These are phyloP conservation scores for Drosophila infuscata DNA, from an alignment of 2,888 invertebrate species.

Conservation along the genomic window DNA sequence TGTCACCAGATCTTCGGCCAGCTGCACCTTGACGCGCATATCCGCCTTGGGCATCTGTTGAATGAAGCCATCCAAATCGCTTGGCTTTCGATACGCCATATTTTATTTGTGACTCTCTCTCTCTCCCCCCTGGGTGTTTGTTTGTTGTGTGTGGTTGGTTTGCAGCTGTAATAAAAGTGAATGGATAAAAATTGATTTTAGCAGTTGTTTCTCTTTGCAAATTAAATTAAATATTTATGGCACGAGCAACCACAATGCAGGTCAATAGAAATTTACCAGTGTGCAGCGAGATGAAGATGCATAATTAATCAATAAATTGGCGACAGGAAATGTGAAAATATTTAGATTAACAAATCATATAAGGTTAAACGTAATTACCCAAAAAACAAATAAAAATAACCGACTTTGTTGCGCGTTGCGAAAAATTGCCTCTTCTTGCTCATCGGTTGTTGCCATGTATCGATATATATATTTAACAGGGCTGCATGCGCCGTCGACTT, in stretches of 20 bases:
- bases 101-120: slow-evolving; percentile 70
- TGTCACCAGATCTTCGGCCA: slow-evolving; percentile 92
- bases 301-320: background rate
- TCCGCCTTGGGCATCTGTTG: slow-evolving; percentile 93
- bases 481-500: slow-evolving; percentile 1
- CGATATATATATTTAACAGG: slow-evolving; percentile 31
- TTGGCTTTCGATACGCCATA: slow-evolving; percentile 89
- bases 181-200: slow-evolving; percentile 43
- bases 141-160: slow-evolving; percentile 10
- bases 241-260: slow-evolving; percentile 14
- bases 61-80: slow-evolving; percentile 92
- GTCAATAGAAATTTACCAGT: slow-evolving; percentile 22
- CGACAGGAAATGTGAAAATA: background rate
- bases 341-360: background rate
- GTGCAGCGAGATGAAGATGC: slow-evolving; percentile 6
- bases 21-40: slow-evolving; percentile 92
- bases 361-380: background rate
- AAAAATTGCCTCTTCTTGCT: slow-evolving; percentile 68
- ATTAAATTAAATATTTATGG: slow-evolving; percentile 56
- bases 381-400: slow-evolving; percentile 19
- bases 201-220: slow-evolving; percentile 20
- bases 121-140: background rate
- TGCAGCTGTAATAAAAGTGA: slow-evolving; percentile 63
- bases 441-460: slow-evolving; percentile 50
- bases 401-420: slow-evolving; percentile 74